Base-by-base conservation (phyloP, 2,888 invertebrate species). In the Pycnomerus fuliginosus region DNA sequence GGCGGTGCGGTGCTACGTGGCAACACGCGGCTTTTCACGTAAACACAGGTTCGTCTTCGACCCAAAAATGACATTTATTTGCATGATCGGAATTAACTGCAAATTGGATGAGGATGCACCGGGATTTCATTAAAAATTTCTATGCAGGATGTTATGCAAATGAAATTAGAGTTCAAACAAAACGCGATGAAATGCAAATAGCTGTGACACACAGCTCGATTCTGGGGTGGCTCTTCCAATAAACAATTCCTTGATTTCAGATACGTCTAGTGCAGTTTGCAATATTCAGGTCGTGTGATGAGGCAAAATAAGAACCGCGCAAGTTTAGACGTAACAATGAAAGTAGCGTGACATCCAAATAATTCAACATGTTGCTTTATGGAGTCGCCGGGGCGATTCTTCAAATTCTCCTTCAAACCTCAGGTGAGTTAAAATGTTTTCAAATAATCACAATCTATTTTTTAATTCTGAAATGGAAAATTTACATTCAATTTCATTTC, bases 341-440 rank as follows among this genome's bases (percentile, higher is more conserved):
- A 43, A 35, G 32, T 45, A 36, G 54, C 51, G 46, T 57, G 57
- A 58, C 57, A 47, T 27, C 28, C 27, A 48, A 48, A 48, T 48
- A 30, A 51, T 53, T 52, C 51, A 64, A 56, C 47, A 68, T 68
- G 68, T 58, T 65, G 52, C 51, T 53, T 29, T 58, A 57, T 49
- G 50, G 55, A 13, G 50, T 58, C 36, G 52, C 58, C 25, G 65
- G 57, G 49, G 56, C 60, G 35, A 44, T 64, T 48, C 55, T 67
- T 41, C 68, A 67, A 50, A 42, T 66, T 35, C 52, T 68, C 28
- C 56, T 64, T 7, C 55, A 58, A 38, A 55, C 53, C 40, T 55
- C 65, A 44, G 65, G 68, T 68, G 52, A 62, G 48, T 37, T 25
- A 38, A n/a, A n/a, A n/a, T n/a, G n/a, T n/a, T n/a, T n/a, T n/a